Percentiles rank a stretch among this genome's conserved stretches.
Conservation (phyloP, 2,888 invertebrate genomes). For the Lumbricus terrestris region DNA sequence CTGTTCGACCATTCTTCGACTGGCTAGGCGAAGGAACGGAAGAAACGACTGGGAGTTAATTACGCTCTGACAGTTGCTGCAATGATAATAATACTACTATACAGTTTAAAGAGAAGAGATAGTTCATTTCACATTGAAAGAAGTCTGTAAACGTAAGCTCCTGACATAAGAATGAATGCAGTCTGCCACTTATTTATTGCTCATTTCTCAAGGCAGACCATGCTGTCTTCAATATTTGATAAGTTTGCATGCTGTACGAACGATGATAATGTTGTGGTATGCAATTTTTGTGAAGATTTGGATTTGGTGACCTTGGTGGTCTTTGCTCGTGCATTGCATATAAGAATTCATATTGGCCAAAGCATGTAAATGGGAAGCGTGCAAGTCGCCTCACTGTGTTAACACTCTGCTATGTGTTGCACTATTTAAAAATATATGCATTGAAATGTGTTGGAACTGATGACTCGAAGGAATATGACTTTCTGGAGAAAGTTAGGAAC, state of each 20-base stretch:
- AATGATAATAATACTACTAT: not conserved
- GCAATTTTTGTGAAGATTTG: not conserved
- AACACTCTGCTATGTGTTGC: not conserved
- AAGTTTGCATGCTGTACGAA: not conserved
- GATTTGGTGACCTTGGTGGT: not conserved
- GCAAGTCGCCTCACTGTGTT: not conserved
- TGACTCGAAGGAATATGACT: not conserved
- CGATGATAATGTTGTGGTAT: too few relatives aligned
- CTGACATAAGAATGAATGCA: not conserved
- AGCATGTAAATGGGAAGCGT: not conserved
- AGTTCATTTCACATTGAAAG: not conserved
- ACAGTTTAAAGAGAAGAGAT: not conserved
- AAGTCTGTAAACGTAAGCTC: not conserved
- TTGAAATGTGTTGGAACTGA: not conserved
- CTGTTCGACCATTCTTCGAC: constrained; percentile 66
- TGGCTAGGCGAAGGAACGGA: constrained; percentile 8
- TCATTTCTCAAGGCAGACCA: constrained; percentile 12
- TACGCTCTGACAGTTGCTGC: not conserved
- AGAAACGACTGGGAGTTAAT: constrained; percentile 11
- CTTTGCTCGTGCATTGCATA: not conserved
- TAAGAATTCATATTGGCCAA: not conserved
- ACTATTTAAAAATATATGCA: not conserved
- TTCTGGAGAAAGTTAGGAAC: not conserved
- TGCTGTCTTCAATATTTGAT: not conserved
- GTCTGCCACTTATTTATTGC: constrained; percentile 16